Evolutionary conservation across 2,113 vertebrate species (phyloP).

Genomic region (Eonycteris spelaea): DNA sequence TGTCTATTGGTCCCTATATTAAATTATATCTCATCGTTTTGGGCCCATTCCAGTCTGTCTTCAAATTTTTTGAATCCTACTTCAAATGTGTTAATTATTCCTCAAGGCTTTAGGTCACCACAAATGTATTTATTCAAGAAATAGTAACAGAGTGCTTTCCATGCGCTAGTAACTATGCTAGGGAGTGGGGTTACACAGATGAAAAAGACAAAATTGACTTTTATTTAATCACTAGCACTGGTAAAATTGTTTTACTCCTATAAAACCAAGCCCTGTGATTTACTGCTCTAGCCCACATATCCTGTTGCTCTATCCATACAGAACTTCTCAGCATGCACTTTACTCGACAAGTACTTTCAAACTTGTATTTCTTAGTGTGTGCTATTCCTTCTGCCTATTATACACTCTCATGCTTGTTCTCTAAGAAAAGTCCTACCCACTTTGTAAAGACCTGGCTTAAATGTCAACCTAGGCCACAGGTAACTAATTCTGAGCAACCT

Average conservation of each 20-base stretch:
- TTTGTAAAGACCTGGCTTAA: background rate
- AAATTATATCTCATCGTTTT: conserved; percentile 16
- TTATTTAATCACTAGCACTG: background rate
- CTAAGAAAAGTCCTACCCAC: background rate
- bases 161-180: background rate
- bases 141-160: conserved; percentile 10
- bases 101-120: background rate
- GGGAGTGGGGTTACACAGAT: background rate
- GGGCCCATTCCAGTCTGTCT: background rate
- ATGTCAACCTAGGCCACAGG: background rate
- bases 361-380: background rate
- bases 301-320: background rate
- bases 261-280: background rate
- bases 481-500: background rate
- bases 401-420: background rate
- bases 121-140: background rate
- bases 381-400: background rate
- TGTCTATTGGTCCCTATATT: background rate
- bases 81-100: background rate
- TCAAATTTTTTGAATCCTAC: background rate
- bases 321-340: background rate
- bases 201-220: background rate
- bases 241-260: background rate
- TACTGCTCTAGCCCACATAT: background rate
- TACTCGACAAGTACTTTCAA: background rate